Evolutionary conservation across 1,140 invertebrate species (phyloP).

Genomic region (Pararge aegeria): DNA sequence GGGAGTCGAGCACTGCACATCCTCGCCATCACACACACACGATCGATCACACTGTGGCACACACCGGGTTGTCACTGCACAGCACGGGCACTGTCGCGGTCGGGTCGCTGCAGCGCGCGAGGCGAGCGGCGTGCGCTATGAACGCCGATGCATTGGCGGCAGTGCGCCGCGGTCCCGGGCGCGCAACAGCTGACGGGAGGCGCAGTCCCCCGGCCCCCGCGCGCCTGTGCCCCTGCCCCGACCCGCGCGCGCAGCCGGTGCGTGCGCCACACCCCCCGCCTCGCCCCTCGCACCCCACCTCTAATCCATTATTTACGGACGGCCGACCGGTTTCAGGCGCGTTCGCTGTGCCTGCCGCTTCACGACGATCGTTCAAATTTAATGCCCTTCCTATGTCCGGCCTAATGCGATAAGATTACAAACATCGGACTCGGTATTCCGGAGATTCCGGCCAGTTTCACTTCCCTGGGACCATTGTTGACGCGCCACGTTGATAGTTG

Average conservation of each 20-base stretch:
- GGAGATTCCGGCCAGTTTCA: slow-evolving; percentile 3
- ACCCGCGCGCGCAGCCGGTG: slow-evolving; percentile 39
- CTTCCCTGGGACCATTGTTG: slow-evolving; percentile 16
- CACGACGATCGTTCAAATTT: slow-evolving; percentile 75
- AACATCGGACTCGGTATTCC: slow-evolving; percentile 41
- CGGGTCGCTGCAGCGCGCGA: slow-evolving; percentile 15
- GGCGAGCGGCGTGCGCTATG: slow-evolving; percentile 58
- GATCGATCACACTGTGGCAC: slow-evolving; percentile 49
- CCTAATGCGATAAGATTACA: slow-evolving; percentile 76
- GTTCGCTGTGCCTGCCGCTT: slow-evolving; percentile 64
- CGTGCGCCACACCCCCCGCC: slow-evolving; percentile 43
- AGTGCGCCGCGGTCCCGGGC: slow-evolving; percentile 61
- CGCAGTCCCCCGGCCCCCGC: slow-evolving; percentile 44
- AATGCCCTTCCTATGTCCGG: slow-evolving; percentile 79
- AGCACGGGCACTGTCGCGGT: slow-evolving; percentile 44
- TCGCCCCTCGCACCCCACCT: slow-evolving; percentile 54
- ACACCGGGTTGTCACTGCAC: slow-evolving; percentile 53
- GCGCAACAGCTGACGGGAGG: slow-evolving; percentile 75
- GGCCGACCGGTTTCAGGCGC: slow-evolving; percentile 76
- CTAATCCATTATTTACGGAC: slow-evolving; percentile 79
- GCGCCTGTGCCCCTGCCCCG: slow-evolving; percentile 25
- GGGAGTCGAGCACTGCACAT: slow-evolving; percentile 66
- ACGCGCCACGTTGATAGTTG: slow-evolving; percentile 6
- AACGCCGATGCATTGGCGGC: slow-evolving; percentile 70
- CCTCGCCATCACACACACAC: slow-evolving; percentile 63